phyloP scores from a whole-genome alignment of 2,797 vertebrate species.

The Lycodopsis pacificus region DNA sequence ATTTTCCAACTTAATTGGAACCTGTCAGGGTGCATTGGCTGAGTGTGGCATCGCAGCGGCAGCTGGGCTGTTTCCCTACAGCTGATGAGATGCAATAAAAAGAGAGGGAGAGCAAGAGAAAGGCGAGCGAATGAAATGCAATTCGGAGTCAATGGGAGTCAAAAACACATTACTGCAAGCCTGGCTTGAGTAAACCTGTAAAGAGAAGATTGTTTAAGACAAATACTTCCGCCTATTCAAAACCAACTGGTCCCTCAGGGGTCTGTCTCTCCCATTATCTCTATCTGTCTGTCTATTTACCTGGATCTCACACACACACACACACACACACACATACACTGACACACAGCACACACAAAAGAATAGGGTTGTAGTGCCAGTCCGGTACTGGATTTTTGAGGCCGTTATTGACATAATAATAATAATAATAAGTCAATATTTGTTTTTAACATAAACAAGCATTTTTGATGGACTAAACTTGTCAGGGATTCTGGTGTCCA shows the following conservation, averaged over 20 bases:
- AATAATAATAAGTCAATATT: not conserved
- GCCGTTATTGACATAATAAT: not conserved
- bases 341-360: not conserved
- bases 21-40: slow-evolving; percentile 79
- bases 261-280: slow-evolving; percentile 34
- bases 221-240: slow-evolving; percentile 54
- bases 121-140: slow-evolving; percentile 68
- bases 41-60: slow-evolving; percentile 77
- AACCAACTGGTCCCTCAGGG: slow-evolving; percentile 45
- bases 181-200: slow-evolving; percentile 72
- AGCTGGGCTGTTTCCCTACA: slow-evolving; percentile 69
- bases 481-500: not conserved
- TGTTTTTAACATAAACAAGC: not conserved
- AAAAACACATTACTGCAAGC: slow-evolving; percentile 74
- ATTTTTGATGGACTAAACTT: not conserved
- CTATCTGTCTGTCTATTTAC: slow-evolving; percentile 40
- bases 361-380: not conserved
- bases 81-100: slow-evolving; percentile 78
- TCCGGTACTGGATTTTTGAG: not conserved
- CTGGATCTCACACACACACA: not conserved
- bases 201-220: slow-evolving; percentile 70
- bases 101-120: slow-evolving; percentile 17
- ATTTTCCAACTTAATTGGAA: slow-evolving; percentile 91
- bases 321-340: too few relatives aligned
- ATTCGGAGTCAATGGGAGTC: slow-evolving; percentile 76